phyloP scores from a whole-genome alignment of 2,113 vertebrate species.

The Hypomesus transpacificus region DNA sequence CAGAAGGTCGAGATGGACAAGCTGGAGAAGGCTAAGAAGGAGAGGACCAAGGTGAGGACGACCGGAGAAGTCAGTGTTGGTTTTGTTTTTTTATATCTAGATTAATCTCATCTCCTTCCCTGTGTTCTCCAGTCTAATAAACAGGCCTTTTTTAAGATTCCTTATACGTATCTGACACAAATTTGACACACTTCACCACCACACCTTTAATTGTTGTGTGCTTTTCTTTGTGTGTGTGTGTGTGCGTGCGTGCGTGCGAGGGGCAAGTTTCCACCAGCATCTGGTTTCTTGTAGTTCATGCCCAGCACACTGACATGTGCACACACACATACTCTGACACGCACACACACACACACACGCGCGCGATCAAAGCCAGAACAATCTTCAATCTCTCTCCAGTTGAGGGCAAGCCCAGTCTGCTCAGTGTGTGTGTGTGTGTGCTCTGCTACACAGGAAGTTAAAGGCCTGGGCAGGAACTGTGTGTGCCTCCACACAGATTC shows the following conservation, averaged over 20 bases:
- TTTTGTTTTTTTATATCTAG: too few relatives aligned
- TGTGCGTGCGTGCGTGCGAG: constrained; percentile 23
- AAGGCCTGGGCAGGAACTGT: not conserved
- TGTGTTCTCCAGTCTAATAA: too few relatives aligned
- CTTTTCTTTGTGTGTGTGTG: not conserved
- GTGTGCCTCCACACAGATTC: not conserved
- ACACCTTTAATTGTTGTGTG: not conserved
- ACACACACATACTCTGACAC: constrained; percentile 11
- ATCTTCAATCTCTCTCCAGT: not conserved
- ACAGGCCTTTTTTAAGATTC: too few relatives aligned
- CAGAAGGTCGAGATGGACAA: constrained; percentile 99
- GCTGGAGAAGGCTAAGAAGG: constrained; percentile 96
- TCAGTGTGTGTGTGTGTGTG: not conserved
- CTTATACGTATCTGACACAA: too few relatives aligned
- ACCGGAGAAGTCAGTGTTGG: too few relatives aligned
- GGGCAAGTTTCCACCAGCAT: constrained; percentile 53
- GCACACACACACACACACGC: not conserved
- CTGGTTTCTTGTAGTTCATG: constrained; percentile 24
- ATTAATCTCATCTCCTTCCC: too few relatives aligned
- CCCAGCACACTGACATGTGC: constrained; percentile 12
- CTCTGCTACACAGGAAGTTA: too few relatives aligned
- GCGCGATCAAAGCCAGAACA: not conserved
- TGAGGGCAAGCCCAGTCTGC: not conserved
- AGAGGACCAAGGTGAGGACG: constrained; percentile 86
- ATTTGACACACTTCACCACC: too few relatives aligned